Evolutionary conservation across 2,797 vertebrate species (phyloP).

Genomic region (Podargus strigoides): DNA sequence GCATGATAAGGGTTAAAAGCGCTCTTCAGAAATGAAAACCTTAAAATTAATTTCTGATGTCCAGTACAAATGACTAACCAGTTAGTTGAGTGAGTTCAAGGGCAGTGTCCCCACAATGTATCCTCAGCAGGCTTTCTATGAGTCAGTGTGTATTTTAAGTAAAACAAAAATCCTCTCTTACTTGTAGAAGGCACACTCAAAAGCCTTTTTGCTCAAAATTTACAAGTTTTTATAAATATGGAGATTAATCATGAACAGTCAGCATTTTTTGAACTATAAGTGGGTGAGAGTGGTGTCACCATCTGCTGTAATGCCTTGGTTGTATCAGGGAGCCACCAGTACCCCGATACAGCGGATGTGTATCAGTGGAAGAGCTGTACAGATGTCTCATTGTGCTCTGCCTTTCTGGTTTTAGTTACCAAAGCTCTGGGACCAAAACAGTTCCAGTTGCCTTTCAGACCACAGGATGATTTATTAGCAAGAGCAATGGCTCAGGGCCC

Average conservation of each 20-base stretch:
- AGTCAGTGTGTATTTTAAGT: background rate
- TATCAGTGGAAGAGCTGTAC: background rate
- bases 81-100: background rate
- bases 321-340: background rate
- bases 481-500: conserved; percentile 92
- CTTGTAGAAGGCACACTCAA: background rate
- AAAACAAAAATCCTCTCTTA: background rate
- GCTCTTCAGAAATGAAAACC: background rate
- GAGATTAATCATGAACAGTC: background rate
- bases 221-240: background rate
- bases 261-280: background rate
- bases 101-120: background rate
- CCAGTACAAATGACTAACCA: background rate
- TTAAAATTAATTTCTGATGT: background rate
- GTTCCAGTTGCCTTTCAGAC: conserved; percentile 89
- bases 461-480: conserved; percentile 91
- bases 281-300: background rate
- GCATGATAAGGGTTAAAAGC: background rate
- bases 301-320: background rate
- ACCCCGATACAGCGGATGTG: background rate
- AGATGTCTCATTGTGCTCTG: background rate
- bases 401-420: conserved; percentile 78
- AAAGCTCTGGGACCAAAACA: conserved; percentile 91
- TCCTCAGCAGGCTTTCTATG: background rate
- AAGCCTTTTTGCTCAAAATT: background rate